Evolutionary conservation across 2,113 vertebrate species (phyloP), one percentile per base, ranked within the genome.

Genomic region (Colossoma macropomum): DNA sequence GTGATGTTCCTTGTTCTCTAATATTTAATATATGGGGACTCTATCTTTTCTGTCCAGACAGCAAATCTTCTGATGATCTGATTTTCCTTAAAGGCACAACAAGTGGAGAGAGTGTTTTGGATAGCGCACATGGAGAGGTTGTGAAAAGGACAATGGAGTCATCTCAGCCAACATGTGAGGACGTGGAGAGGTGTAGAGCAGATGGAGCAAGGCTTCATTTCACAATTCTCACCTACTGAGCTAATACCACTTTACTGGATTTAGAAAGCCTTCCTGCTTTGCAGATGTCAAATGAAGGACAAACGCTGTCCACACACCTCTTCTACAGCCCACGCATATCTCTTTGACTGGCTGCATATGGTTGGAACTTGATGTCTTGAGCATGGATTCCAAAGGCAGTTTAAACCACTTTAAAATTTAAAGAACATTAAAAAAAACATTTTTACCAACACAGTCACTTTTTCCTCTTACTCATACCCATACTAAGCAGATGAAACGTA

Each of bases 151-250:
- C 75, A 76, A 21, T 19, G 71, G 74, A 76, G 62, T 63, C 73
- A 63, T 28, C 77, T 74, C 69, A 82, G 63, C 85, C 68, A 84
- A 86, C 70, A 65, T 7, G 84, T 88, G 38, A 80, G 45, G 59
- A 56, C 45, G 77, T 77, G 62, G 19, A 45, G 54, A 80, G 45
- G 85, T 81, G 45, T 73, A 66, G 41, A 83, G 38, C 82, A 89
- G 80, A 86, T 86, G 69, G 86, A 82, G 74, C 71, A 34, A 41
- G 81, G 34, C 60, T 84, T 85, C 69, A 79, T 88, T 75, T 75
- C 56, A 66, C 87, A 77, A 68, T 83, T 85, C 75, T 79, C 84
- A 82, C 85, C 82, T 80, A 80, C 86, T 75, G 90, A 1, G 79
- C 23, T 89, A 84, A 89, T 86, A 45, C 21, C 73, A 85, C 83